Conservation (phyloP, 2,888 invertebrate species). For the Zonitis immaculata region DNA sequence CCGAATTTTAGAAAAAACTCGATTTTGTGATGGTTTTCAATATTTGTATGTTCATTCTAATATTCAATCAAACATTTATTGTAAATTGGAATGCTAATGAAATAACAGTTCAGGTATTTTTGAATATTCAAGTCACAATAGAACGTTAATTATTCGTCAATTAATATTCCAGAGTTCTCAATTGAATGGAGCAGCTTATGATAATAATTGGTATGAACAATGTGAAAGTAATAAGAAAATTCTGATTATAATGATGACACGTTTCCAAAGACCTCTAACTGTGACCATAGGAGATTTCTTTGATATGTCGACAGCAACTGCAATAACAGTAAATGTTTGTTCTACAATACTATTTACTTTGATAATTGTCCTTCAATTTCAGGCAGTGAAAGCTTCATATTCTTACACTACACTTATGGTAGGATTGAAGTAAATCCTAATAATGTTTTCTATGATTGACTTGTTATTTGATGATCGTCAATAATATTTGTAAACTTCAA, state of each 20-base stretch:
- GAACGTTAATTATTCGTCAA: too few species aligned
- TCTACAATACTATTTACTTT: too few species aligned
- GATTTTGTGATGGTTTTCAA: not conserved
- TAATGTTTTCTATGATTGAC: too few species aligned
- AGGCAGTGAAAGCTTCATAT: too few species aligned
- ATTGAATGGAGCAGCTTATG: not conserved
- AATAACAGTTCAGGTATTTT: not conserved
- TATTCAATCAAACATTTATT: not conserved
- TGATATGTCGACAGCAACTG: constrained; percentile 8
- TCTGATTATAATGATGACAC: too few species aligned
- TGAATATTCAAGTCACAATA: too few species aligned
- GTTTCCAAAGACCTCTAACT: constrained; percentile 6
- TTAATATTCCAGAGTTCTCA: not conserved
- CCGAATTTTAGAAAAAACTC: not conserved
- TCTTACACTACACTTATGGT: too few species aligned
- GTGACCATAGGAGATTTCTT: constrained; percentile 10
- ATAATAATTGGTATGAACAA: constrained; percentile 15
- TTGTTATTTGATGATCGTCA: too few species aligned
- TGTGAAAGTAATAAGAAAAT: constrained; percentile 1
- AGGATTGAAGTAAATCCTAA: too few species aligned
- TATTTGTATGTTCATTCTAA: not conserved
- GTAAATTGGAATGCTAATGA: not conserved
- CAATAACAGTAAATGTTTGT: constrained; percentile 10
- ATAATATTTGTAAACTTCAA: too few species aligned
- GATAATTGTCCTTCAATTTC: too few species aligned